Conservation (phyloP, 2,797 vertebrate species). For the Botia kubotai region DNA sequence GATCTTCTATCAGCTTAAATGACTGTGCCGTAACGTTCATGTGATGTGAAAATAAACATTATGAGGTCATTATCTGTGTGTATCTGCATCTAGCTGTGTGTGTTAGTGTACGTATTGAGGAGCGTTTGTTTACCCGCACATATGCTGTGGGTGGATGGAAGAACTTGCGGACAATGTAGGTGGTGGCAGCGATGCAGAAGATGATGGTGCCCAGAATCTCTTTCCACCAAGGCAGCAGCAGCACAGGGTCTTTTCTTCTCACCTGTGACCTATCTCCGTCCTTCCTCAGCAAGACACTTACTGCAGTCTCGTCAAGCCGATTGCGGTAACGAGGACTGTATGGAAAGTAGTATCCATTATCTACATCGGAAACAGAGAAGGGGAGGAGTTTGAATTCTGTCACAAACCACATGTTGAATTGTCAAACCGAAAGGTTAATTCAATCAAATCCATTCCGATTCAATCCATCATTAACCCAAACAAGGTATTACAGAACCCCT, state of each 20-base stretch:
- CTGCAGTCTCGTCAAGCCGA: conserved; percentile 85
- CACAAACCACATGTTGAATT: not conserved
- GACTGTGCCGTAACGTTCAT: not conserved
- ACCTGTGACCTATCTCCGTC: conserved; percentile 70
- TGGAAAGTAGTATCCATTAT: conserved; percentile 95
- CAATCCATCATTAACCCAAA: not conserved
- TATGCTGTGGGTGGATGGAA: conserved; percentile 87
- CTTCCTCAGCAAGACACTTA: conserved; percentile 83
- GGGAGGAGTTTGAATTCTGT: not conserved
- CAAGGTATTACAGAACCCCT: not conserved
- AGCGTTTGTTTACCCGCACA: conserved; percentile 72
- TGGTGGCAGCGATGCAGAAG: conserved; percentile 92
- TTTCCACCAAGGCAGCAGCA: conserved; percentile 97
- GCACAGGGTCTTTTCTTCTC: conserved; percentile 91
- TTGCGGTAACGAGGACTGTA: conserved; percentile 88
- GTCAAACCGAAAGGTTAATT: too few species aligned
- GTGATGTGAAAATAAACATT: not conserved
- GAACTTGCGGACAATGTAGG: conserved; percentile 93
- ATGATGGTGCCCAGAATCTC: conserved; percentile 94
- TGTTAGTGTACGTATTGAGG: not conserved
- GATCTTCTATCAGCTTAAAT: not conserved
- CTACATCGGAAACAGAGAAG: conserved; percentile 67
- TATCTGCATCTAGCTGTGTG: not conserved
- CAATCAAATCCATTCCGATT: too few species aligned
- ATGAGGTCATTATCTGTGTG: not conserved